These are phyloP conservation scores for Porites cylindrica DNA, from an alignment of 92 coral and sea anemone species.

Conservation along the genomic window DNA sequence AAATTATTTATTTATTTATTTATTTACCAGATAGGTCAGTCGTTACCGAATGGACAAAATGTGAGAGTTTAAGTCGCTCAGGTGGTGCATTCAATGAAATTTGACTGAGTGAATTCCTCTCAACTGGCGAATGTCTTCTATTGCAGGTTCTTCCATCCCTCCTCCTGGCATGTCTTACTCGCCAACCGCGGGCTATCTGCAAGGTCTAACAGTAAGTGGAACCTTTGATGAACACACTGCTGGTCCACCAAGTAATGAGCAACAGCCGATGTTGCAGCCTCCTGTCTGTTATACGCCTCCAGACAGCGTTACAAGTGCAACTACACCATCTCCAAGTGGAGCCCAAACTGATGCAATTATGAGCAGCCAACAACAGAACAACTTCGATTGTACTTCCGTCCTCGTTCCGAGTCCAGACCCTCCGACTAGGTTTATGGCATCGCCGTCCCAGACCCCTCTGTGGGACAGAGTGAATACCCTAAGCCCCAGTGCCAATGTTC, in stretches of 20 bases:
- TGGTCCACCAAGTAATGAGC: neutral
- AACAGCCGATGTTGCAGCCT: neutral
- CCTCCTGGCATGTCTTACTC: neutral
- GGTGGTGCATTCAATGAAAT: too few relatives aligned
- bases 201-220: neutral
- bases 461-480: neutral
- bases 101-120: too few relatives aligned
- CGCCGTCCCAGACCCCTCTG: neutral
- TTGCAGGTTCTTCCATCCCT: neutral
- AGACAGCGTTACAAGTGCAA: conserved; percentile 24
- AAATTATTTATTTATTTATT: too few relatives aligned
- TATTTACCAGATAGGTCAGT: too few relatives aligned
- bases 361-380: neutral
- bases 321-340: conserved; percentile 27
- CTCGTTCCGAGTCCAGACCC: neutral
- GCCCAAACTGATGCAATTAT: neutral
- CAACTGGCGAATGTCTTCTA: neutral
- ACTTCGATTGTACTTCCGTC: neutral
- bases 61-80: too few relatives aligned
- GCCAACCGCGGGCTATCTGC: neutral
- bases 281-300: conserved; percentile 28
- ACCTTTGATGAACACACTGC: neutral
- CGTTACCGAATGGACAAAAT: too few relatives aligned
- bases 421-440: neutral
- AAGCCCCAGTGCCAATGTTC: neutral